Evolutionary conservation across 2,797 vertebrate species (phyloP).

Genomic region (Neosalanx taihuensis): DNA sequence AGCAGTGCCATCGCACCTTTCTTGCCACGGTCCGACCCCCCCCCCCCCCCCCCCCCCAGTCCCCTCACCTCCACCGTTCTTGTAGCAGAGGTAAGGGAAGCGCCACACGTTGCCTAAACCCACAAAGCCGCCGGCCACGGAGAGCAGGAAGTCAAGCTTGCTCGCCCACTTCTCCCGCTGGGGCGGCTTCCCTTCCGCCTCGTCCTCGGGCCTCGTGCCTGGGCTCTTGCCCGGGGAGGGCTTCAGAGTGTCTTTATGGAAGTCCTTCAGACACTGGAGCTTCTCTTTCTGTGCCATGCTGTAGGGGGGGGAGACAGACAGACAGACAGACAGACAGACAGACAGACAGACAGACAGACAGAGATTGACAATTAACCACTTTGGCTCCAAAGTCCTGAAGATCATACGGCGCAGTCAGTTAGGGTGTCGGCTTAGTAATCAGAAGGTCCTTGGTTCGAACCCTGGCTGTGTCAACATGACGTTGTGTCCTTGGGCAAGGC

Average conservation of each 20-base stretch:
- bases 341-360: neutral
- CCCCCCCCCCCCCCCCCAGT: no score
- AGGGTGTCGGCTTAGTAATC: no score
- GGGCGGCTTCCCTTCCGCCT: constrained; percentile 92
- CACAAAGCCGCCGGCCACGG: constrained; percentile 94
- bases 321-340: neutral
- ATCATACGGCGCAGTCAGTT: no score
- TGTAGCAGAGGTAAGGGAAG: constrained; percentile 99
- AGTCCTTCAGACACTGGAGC: constrained; percentile 95
- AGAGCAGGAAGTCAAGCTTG: constrained; percentile 97
- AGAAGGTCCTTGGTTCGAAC: no score
- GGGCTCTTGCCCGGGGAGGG: constrained; percentile 96
- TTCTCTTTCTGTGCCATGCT: constrained; percentile 97
- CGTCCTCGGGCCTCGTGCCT: constrained; percentile 91
- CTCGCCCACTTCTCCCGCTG: constrained; percentile 97
- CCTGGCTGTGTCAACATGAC: no score
- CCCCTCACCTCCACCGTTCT: constrained; percentile 95
- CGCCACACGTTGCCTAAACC: constrained; percentile 98
- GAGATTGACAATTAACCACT: neutral
- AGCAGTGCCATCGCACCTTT: neutral
- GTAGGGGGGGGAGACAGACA: neutral
- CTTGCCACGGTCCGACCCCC: neutral
- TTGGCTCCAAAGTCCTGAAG: no score
- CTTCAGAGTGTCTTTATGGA: constrained; percentile 98
- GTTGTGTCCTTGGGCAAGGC: no score